phyloP scores from a whole-genome alignment of 1,140 invertebrate species.

The Bombyx mandarina region DNA sequence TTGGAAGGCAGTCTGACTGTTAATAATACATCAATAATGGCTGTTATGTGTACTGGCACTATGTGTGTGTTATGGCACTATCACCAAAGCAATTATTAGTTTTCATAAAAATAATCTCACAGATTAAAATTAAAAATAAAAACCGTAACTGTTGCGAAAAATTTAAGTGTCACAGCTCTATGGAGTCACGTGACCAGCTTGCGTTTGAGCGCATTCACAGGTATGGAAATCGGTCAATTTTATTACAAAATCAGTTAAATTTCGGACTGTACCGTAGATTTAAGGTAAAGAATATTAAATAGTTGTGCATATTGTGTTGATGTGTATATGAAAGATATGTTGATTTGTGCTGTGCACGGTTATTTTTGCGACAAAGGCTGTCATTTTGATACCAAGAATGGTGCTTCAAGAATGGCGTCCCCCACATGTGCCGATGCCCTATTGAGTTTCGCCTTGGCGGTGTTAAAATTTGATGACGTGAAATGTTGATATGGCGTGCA shows the following conservation, averaged over 20 bases:
- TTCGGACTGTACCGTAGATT: conserved; percentile 46
- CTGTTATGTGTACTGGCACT: no score
- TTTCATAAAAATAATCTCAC: no score
- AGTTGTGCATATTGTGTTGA: conserved; percentile 29
- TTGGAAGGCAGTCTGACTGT: no score
- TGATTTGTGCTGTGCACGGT: conserved; percentile 48
- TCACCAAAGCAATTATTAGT: no score
- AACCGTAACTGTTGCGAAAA: neutral
- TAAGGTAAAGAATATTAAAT: conserved; percentile 52
- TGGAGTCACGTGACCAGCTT: conserved; percentile 69
- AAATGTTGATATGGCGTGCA: conserved; percentile 37
- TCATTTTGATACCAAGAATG: conserved; percentile 69
- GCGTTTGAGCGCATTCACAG: conserved; percentile 72
- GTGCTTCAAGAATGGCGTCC: conserved; percentile 71
- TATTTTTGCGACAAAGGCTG: conserved; percentile 64
- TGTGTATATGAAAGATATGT: conserved; percentile 41
- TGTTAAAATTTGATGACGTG: conserved; percentile 58
- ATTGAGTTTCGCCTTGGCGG: conserved; percentile 55
- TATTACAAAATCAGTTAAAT: conserved; percentile 61
- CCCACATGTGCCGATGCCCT: conserved; percentile 68
- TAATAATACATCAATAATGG: no score
- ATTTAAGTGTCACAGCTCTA: conserved; percentile 32
- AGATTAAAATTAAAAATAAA: neutral
- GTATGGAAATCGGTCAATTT: conserved; percentile 69
- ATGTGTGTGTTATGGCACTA: no score